phyloP scores from a whole-genome alignment of 2,888 invertebrate genomes.

The Thalpophila matura region DNA sequence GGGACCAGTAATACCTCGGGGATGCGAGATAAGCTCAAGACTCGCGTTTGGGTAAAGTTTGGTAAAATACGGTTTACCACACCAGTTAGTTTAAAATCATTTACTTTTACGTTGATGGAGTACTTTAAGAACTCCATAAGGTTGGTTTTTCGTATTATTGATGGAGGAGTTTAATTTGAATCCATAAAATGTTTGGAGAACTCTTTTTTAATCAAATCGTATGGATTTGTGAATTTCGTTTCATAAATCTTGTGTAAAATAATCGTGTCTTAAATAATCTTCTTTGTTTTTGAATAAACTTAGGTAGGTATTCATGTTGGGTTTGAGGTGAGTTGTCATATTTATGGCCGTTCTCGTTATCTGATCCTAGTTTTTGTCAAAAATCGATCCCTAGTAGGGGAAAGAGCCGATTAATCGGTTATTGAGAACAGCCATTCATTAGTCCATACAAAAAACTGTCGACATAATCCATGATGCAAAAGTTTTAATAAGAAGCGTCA shows the following conservation, averaged over 20 bases:
- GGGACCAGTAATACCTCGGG: conserved; percentile 12
- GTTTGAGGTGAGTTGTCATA: no score
- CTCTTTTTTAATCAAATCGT: neutral
- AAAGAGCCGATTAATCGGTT: no score
- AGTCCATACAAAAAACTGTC: no score
- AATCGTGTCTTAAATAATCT: no score
- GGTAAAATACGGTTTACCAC: conserved; percentile 1
- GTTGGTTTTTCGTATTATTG: neutral
- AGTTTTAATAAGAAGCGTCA: no score
- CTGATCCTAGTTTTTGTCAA: no score
- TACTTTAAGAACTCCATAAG: conserved; percentile 1
- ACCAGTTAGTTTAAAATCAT: conserved; percentile 22
- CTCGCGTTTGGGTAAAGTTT: conserved; percentile 24
- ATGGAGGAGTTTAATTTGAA: neutral
- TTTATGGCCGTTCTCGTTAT: no score
- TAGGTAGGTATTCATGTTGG: no score
- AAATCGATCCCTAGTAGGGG: no score
- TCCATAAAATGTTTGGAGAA: conserved; percentile 4
- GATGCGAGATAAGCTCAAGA: conserved; percentile 24
- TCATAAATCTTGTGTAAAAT: neutral
- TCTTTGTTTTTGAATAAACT: no score
- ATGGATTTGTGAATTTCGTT: neutral
- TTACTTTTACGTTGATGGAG: conserved; percentile 20
- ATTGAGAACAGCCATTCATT: no score
- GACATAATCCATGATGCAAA: no score